Evolutionary conservation across 2,113 vertebrate genomes (phyloP), one percentile per base, ranked within the genome.

Genomic region (Rhinolophus ferrumequinum): DNA sequence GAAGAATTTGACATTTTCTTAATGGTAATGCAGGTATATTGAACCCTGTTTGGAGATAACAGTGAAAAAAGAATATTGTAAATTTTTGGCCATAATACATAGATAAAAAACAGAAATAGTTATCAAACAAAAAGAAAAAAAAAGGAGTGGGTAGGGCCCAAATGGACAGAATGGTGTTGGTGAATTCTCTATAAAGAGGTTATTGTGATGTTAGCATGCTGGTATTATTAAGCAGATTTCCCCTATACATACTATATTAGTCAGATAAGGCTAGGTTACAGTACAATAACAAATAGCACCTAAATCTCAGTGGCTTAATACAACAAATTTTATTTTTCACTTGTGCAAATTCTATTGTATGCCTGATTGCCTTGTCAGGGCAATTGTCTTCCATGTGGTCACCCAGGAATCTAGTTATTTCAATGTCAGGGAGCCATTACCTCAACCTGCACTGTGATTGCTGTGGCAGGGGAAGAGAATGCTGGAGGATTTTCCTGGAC

Each of bases 321-420:
- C 16, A 72, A 79, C n/a, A 60, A 19, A 67, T 35, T 60, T 97
- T 91, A 35, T 73, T 80, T 84, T 93, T 79, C n/a, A 54, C 44
- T 85, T 88, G 35, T 73, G 41, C 56, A n/a, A 83, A 87, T n/a
- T 67, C 60, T 87, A 19, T 30, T 83, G 28, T 22, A 72, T 66
- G 28, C 56, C 52, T 56, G 21, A 64, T 35, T 19, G 26, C 50
- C 47, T 80, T 50, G 3, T 66, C 56, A 80, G 66, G 58, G 35
- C 24, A 41, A 58, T 26, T 26, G 72, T 50, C 26, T 44, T 82
- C 54, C 22, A 35, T 2, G 5, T 26, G 47, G 44, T 67, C 62
- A 66, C 22, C 16, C 22, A 87, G 18, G 30, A 35, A 82, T 86
- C 38, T 52, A 79, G 24, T 8, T 33, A 66, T 66, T 76, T 73